A percentile compares a stretch with the other conserved stretches of the same genome.
Evolutionary conservation across 2,888 invertebrate species (phyloP).

Genomic region (Liodrosophila aerea): DNA sequence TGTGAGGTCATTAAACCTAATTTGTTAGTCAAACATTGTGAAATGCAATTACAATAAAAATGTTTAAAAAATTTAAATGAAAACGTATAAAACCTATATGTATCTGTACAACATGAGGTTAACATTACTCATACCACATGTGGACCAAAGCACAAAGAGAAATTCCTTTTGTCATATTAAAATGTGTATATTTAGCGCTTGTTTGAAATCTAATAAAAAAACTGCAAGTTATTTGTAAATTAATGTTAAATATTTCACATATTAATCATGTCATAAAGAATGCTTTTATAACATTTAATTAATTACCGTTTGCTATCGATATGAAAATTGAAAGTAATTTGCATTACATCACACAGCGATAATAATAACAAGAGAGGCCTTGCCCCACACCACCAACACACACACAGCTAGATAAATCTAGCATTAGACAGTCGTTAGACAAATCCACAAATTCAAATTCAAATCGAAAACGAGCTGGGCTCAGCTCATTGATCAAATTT

Average conservation of each 20-base stretch:
- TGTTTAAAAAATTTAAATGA: slow-evolving; percentile 1
- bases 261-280: slow-evolving; percentile 19
- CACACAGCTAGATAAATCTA: slow-evolving; percentile 9
- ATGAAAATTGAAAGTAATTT: slow-evolving; percentile 70
- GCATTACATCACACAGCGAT: slow-evolving; percentile 76
- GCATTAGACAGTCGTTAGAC: slow-evolving; percentile 32
- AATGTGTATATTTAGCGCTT: slow-evolving; percentile 1
- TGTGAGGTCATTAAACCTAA: slow-evolving; percentile 31
- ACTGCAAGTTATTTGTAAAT: not conserved
- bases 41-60: slow-evolving; percentile 17
- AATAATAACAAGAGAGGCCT: slow-evolving; percentile 66
- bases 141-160: slow-evolving; percentile 12
- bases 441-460: slow-evolving; percentile 38
- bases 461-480: slow-evolving; percentile 31
- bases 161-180: slow-evolving; percentile 1
- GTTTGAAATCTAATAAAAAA: not conserved
- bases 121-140: slow-evolving; percentile 19
- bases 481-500: slow-evolving; percentile 69
- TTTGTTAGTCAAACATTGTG: slow-evolving; percentile 11
- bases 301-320: slow-evolving; percentile 15
- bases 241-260: not conserved
- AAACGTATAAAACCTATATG: too few species aligned
- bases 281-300: slow-evolving; percentile 8
- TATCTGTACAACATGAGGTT: too few species aligned
- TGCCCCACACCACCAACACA: slow-evolving; percentile 47